Conservation (phyloP, 2,888 invertebrate species). For the Leptogaster cylindrica region DNA sequence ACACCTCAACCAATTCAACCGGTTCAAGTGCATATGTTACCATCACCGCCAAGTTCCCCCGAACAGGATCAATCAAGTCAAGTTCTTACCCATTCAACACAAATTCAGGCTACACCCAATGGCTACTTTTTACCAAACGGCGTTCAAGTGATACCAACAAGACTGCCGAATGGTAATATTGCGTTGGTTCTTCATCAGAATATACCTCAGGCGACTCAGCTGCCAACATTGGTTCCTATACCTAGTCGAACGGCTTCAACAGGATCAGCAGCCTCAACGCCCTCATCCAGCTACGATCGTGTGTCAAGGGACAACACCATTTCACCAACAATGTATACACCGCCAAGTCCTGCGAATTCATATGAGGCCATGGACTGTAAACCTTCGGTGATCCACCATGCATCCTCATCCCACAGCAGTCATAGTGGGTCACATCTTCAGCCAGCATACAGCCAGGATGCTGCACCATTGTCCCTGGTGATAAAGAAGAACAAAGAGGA, state of each 20-base stretch:
- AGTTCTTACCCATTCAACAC: conserved; percentile 52
- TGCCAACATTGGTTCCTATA: conserved; percentile 76
- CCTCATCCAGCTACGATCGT: conserved; percentile 62
- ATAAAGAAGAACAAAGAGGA: conserved; percentile 72
- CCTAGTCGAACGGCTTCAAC: conserved; percentile 78
- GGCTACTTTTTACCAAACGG: conserved; percentile 73
- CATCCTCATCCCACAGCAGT: conserved; percentile 53
- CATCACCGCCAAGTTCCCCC: conserved; percentile 61
- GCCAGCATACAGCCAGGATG: conserved; percentile 47
- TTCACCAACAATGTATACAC: conserved; percentile 66
- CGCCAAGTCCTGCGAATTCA: conserved; percentile 65
- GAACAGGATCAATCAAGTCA: conserved; percentile 56
- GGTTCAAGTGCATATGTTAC: conserved; percentile 68
- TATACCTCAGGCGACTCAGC: conserved; percentile 64
- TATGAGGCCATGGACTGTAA: conserved; percentile 62
- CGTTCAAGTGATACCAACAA: conserved; percentile 80
- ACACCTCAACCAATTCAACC: conserved; percentile 54
- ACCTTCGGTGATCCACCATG: conserved; percentile 64
- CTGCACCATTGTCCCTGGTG: conserved; percentile 73
- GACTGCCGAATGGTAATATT: conserved; percentile 82
- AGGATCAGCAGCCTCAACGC: conserved; percentile 71
- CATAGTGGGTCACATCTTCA: conserved; percentile 29
- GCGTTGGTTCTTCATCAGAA: conserved; percentile 79
- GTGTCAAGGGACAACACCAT: conserved; percentile 60
- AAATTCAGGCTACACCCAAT: conserved; percentile 61